Evolutionary conservation across 2,797 vertebrate genomes (phyloP).

Genomic region (Chaenodraco wilsoni): DNA sequence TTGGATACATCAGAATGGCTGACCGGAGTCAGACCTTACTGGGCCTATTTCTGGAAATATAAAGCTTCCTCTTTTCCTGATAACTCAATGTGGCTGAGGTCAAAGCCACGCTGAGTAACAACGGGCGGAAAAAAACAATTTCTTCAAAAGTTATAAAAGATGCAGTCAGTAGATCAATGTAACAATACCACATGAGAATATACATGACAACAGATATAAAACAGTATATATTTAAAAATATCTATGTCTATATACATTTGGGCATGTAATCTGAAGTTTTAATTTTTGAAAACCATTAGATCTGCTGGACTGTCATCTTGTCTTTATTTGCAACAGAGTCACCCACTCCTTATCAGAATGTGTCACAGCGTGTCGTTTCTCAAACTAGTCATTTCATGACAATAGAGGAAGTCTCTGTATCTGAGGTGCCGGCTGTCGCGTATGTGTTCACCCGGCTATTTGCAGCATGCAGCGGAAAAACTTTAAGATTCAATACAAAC

Average conservation of each 20-base stretch:
- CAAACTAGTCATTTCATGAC: conserved; percentile 1
- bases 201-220: neutral
- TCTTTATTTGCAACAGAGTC: neutral
- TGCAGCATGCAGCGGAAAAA: conserved; percentile 3
- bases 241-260: neutral
- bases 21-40: conserved; percentile 5
- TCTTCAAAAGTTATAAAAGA: neutral
- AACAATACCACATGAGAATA: neutral
- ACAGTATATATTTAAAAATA: neutral
- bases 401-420: conserved; percentile 43
- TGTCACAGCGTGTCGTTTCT: conserved; percentile 17
- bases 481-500: no score
- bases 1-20: neutral
- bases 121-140: neutral
- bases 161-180: neutral
- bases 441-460: neutral
- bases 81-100: conserved; percentile 1
- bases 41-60: conserved; percentile 7
- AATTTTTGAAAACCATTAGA: neutral
- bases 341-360: conserved; percentile 17
- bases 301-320: neutral
- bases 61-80: conserved; percentile 27
- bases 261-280: neutral
- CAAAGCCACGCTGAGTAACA: neutral
- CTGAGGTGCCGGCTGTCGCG: conserved; percentile 25